phyloP scores from a whole-genome alignment of 2,888 invertebrate species.

The Philhelius pedissequus region DNA sequence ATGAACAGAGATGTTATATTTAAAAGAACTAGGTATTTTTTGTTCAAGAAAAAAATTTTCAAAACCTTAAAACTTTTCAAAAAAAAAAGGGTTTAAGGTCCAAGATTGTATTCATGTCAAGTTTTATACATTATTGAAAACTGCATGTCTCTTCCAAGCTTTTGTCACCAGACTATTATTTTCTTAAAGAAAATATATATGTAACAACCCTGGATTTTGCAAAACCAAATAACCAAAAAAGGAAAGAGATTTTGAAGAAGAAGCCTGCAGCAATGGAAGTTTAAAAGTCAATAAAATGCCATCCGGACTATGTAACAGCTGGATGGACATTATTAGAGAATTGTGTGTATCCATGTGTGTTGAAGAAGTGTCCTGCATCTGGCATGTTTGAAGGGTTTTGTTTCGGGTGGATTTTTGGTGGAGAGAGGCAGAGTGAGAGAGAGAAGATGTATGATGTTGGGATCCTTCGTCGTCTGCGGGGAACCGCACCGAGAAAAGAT shows the following conservation, averaged over 20 bases:
- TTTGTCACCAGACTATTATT: not conserved
- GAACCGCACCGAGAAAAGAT: slow-evolving; percentile 58
- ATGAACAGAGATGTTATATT: not conserved
- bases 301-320: slow-evolving; percentile 62
- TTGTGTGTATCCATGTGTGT: slow-evolving; percentile 37
- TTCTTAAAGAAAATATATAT: not conserved
- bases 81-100: too few relatives aligned
- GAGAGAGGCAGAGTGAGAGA: not conserved
- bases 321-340: slow-evolving; percentile 60
- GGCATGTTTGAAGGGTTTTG: slow-evolving; percentile 34
- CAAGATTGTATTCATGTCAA: too few relatives aligned
- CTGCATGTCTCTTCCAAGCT: too few relatives aligned
- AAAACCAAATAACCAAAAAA: not conserved
- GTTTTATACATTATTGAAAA: too few relatives aligned
- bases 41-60: too few relatives aligned
- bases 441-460: not conserved
- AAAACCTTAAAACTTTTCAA: too few relatives aligned
- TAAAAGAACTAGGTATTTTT: too few relatives aligned
- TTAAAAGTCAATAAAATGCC: slow-evolving; percentile 67
- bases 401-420: not conserved
- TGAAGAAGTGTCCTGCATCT: slow-evolving; percentile 54
- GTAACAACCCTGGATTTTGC: slow-evolving; percentile 10
- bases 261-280: slow-evolving; percentile 47
- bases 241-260: not conserved
- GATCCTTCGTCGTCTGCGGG: not conserved